Conservation (phyloP, 2,113 vertebrate genomes). For the Halcyon senegalensis region DNA sequence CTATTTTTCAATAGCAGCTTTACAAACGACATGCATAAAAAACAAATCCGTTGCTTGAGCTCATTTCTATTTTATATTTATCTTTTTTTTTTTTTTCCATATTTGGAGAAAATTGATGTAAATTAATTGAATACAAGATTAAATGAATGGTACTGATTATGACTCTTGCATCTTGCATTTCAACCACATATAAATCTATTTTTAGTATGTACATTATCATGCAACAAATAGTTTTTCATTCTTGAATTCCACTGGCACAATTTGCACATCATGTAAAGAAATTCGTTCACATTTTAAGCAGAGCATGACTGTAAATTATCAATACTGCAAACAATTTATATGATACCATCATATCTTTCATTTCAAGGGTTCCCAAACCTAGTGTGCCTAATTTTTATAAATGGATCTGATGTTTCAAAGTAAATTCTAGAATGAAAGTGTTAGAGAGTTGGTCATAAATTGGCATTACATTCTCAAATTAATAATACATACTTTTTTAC, state of each 20-base stretch:
- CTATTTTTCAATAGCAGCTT: neutral
- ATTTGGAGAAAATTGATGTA: neutral
- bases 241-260: neutral
- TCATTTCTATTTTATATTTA: neutral
- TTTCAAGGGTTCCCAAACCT: neutral
- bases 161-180: neutral
- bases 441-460: neutral
- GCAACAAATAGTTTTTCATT: neutral
- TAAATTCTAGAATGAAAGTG: neutral
- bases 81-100: neutral
- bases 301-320: neutral
- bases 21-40: neutral
- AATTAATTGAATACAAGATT: slow-evolving; percentile 11
- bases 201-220: neutral
- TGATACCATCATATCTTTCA: neutral
- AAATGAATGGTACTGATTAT: neutral
- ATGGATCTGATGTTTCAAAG: neutral
- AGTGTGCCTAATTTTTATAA: neutral
- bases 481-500: neutral
- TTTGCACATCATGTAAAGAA: neutral
- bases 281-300: neutral
- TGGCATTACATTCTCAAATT: neutral
- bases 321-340: neutral
- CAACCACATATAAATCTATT: neutral
- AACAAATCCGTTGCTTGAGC: neutral